Percentiles rank a stretch among this genome's conserved stretches.
Evolutionary conservation across 2,888 invertebrate species (phyloP).

Genomic region (Diaprepes abbreviatus): DNA sequence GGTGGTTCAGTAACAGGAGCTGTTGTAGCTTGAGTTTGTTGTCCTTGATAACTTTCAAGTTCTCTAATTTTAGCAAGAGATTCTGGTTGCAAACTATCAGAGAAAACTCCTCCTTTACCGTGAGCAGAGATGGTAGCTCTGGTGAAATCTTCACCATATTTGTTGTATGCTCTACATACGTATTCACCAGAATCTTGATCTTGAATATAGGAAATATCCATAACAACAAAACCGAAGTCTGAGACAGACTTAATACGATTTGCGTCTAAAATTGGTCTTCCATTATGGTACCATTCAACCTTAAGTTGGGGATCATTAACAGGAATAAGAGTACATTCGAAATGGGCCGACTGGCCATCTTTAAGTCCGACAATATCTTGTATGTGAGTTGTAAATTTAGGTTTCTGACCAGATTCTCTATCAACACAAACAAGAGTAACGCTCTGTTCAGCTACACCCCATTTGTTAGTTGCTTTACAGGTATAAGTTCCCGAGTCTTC

Average conservation of each 20-base stretch:
- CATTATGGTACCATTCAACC: slow-evolving; percentile 98
- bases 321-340: slow-evolving; percentile 94
- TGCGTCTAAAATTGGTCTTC: slow-evolving; percentile 88
- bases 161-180: slow-evolving; percentile 91
- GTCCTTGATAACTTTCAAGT: slow-evolving; percentile 81
- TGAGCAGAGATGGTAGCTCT: slow-evolving; percentile 87
- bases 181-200: slow-evolving; percentile 95
- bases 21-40: slow-evolving; percentile 75
- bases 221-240: slow-evolving; percentile 94
- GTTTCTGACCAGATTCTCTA: slow-evolving; percentile 87
- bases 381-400: slow-evolving; percentile 90
- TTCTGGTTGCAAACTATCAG: slow-evolving; percentile 92
- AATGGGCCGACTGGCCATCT: slow-evolving; percentile 95
- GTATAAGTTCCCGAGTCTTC: slow-evolving; percentile 93
- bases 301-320: slow-evolving; percentile 94
- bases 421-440: slow-evolving; percentile 87
- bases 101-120: slow-evolving; percentile 88
- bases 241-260: slow-evolving; percentile 93
- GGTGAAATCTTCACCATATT: slow-evolving; percentile 91
- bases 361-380: slow-evolving; percentile 86
- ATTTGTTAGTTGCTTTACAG: slow-evolving; percentile 90
- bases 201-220: slow-evolving; percentile 95
- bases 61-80: slow-evolving; percentile 90
- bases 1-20: slow-evolving; percentile 85
- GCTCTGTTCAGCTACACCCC: slow-evolving; percentile 89